These are phyloP conservation scores for Poliocrania exsul DNA, from an alignment of 2,797 vertebrate species.

Conservation along the genomic window DNA sequence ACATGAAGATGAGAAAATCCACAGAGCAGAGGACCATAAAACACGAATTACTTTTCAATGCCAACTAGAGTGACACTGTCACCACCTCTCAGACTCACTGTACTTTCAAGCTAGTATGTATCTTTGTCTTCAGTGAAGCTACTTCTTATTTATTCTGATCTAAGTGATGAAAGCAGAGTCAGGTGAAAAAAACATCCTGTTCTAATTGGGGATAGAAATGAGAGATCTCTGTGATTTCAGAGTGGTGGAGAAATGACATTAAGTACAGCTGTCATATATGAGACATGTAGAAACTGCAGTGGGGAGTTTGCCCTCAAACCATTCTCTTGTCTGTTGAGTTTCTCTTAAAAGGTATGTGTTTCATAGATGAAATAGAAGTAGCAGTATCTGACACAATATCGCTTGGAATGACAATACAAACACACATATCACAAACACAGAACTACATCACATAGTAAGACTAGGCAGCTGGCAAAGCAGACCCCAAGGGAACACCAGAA, in stretches of 20 bases:
- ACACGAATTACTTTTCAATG: slow-evolving; percentile 13
- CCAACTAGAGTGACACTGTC: not conserved
- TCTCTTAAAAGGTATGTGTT: slow-evolving; percentile 43
- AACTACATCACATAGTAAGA: not conserved
- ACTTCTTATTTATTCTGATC: slow-evolving; percentile 43
- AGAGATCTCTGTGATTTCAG: slow-evolving; percentile 10
- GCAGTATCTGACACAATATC: slow-evolving; percentile 42
- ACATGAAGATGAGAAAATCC: slow-evolving; percentile 15
- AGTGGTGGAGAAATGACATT: slow-evolving; percentile 2
- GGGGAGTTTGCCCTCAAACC: slow-evolving; percentile 55
- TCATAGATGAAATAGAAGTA: slow-evolving; percentile 49
- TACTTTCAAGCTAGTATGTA: not conserved
- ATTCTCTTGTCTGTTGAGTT: slow-evolving; percentile 44
- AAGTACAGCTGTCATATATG: slow-evolving; percentile 30
- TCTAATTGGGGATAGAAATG: slow-evolving; percentile 45
- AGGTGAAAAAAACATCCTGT: not conserved
- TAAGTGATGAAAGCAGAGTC: slow-evolving; percentile 25
- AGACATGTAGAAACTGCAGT: slow-evolving; percentile 4
- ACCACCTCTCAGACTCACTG: not conserved
- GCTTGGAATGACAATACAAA: slow-evolving; percentile 52
- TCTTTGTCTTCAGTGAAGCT: slow-evolving; percentile 11
- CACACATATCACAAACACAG: slow-evolving; percentile 43
- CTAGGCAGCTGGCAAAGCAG: slow-evolving; percentile 51
- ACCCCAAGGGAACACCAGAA: slow-evolving; percentile 50
- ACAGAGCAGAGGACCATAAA: not conserved